Evolutionary conservation across 2,113 vertebrate genomes (phyloP), one percentile per base, ranked within the genome.

Genomic region (Circaetus cinerascens): DNA sequence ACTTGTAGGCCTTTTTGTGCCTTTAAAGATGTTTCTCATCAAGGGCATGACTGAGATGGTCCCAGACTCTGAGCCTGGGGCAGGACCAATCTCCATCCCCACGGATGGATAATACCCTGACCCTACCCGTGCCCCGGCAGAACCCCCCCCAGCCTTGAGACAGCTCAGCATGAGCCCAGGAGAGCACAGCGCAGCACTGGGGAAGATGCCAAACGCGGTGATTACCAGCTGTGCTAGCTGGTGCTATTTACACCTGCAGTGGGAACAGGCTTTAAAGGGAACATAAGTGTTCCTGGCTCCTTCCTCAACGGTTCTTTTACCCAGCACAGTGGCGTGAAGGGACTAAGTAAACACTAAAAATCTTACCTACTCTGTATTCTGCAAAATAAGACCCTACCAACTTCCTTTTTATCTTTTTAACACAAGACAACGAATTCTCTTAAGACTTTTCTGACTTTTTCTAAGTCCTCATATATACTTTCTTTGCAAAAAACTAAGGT

Each of bases 341-440:
- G 80, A 94, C 51, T 88, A 51, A 86, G 75, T 36, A 79, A 90
- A 90, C 36, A 81, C 15, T 84, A 62, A 86, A 87, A 87, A 26
- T 36, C 64, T 74, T 78, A 82, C 48, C 74, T 89, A 64, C 27
- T 73, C 56, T 93, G 34, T 82, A 87, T 95, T 80, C 80, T 93
- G 80, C 62, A 94, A 93, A 95, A 53, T 50, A 80, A 88, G 62
- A 91, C 40, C 23, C 36, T 72, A 80, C 40, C 36, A 59, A 80
- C 50, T 79, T 84, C 36, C 62, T 89, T 87, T 75, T 93, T 43
- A 93, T 90, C 84, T 67, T 92, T 95, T 79, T 76, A 79, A 95
- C 43, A 80, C 40, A 86, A 79, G 76, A 55, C 18, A 18, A 23
- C 0, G 10, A 94, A 95, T 85, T 83, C 94, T 95, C 93, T 72